phyloP scores from a whole-genome alignment of 2,113 vertebrate genomes.

The Ptilonorhynchus violaceus region DNA sequence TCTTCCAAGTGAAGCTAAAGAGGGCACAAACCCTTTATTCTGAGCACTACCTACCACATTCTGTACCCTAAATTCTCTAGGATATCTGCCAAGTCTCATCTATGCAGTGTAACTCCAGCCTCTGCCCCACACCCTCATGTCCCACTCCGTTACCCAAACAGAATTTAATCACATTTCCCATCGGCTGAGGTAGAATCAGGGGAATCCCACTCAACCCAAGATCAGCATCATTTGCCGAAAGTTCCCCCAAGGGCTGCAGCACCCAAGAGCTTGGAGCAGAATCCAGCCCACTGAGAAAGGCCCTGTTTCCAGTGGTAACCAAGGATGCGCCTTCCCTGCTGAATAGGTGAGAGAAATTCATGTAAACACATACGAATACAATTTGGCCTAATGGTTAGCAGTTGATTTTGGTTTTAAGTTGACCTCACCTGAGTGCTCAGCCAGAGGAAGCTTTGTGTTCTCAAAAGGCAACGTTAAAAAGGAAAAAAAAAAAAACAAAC shows the following conservation, averaged over 20 bases:
- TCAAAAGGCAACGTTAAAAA: not conserved
- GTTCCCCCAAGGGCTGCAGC: not conserved
- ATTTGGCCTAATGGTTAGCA: not conserved
- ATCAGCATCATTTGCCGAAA: not conserved
- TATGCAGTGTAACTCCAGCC: not conserved
- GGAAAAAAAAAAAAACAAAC: not conserved
- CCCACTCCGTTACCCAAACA: not conserved
- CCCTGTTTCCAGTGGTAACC: not conserved
- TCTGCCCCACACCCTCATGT: accelerated
- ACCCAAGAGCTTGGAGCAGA: not conserved
- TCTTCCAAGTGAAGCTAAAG: not conserved
- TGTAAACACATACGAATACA: not conserved
- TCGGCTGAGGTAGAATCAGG: not conserved
- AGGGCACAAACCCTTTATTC: not conserved
- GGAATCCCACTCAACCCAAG: accelerated
- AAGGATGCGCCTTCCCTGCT: not conserved
- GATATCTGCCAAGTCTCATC: not conserved
- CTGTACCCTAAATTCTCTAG: too few relatives aligned
- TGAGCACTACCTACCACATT: not conserved
- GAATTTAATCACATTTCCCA: not conserved
- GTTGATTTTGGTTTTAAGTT: not conserved
- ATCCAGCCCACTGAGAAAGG: not conserved
- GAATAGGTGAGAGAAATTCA: not conserved
- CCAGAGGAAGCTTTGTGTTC: not conserved
- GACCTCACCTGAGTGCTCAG: not conserved